Percentiles rank a stretch among this genome's conserved stretches.
Evolutionary conservation across 2,888 invertebrate species (phyloP).

Genomic region (Phyllotreta striolata): DNA sequence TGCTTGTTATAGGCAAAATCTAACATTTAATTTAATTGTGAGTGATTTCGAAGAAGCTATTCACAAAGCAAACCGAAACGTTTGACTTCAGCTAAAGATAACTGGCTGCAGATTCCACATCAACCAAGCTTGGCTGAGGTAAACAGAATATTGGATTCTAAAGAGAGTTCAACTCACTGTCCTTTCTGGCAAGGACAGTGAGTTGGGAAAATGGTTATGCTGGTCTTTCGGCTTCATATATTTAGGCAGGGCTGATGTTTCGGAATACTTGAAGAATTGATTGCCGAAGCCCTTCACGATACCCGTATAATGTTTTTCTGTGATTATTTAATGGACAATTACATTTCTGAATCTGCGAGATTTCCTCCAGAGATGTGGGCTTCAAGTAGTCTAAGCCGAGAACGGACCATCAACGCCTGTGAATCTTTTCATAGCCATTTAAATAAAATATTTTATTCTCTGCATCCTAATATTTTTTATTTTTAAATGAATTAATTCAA

Average conservation of each 20-base stretch:
- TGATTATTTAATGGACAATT: not conserved
- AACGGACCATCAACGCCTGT: not conserved
- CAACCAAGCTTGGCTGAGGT: too few relatives aligned
- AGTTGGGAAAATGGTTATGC: not conserved
- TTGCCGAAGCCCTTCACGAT: not conserved
- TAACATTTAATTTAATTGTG: not conserved
- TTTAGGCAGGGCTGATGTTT: not conserved
- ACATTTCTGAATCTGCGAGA: slow-evolving; percentile 1
- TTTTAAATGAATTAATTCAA: slow-evolving; percentile 1
- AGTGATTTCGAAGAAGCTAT: not conserved
- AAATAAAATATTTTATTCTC: not conserved
- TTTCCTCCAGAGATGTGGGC: not conserved
- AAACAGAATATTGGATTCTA: too few relatives aligned
- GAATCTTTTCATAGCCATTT: slow-evolving; percentile 1
- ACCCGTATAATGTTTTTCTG: not conserved
- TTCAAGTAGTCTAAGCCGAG: too few relatives aligned
- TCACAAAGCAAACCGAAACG: not conserved
- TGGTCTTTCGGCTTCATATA: not conserved
- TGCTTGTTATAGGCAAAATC: slow-evolving; percentile 1
- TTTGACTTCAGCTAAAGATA: not conserved
- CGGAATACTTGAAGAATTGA: not conserved
- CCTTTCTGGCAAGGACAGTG: not conserved
- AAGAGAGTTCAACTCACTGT: too few relatives aligned
- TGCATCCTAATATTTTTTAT: not conserved
- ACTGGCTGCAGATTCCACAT: not conserved